A percentile compares a stretch with the other conserved stretches of the same genome.
Conservation (phyloP, 2,888 invertebrate genomes). For the Dione juno region DNA sequence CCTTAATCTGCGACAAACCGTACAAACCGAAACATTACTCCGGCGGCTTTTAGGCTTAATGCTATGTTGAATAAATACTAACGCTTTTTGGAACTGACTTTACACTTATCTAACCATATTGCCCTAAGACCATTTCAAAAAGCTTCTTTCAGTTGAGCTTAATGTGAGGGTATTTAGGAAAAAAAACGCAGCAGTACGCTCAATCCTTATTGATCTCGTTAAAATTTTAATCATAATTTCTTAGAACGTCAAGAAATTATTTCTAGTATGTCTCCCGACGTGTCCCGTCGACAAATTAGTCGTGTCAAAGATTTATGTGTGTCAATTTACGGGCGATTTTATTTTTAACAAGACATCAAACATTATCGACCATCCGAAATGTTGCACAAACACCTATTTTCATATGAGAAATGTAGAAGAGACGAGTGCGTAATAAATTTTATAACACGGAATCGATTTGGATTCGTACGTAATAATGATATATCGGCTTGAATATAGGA, state of each 20-base stretch:
- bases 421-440: slow-evolving; percentile 82
- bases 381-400: slow-evolving; percentile 79
- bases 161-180: background rate
- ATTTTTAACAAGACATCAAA: slow-evolving; percentile 83
- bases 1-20: slow-evolving; percentile 74
- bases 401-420: slow-evolving; percentile 77
- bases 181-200: background rate
- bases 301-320: slow-evolving; percentile 70
- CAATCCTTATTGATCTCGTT: slow-evolving; percentile 68
- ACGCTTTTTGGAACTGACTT: slow-evolving; percentile 37
- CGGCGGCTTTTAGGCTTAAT: slow-evolving; percentile 59
- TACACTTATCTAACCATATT: slow-evolving; percentile 18
- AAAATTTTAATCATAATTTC: slow-evolving; percentile 72
- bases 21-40: slow-evolving; percentile 63
- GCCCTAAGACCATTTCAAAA: slow-evolving; percentile 6
- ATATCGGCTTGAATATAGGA: slow-evolving; percentile 81
- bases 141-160: background rate
- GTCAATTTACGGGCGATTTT: slow-evolving; percentile 76
- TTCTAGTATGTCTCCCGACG: slow-evolving; percentile 67
- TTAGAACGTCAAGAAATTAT: slow-evolving; percentile 68
- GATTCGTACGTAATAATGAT: slow-evolving; percentile 81
- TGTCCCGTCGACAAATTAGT: slow-evolving; percentile 81
- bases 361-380: slow-evolving; percentile 73
- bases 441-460: slow-evolving; percentile 80
- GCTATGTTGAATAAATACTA: slow-evolving; percentile 46